Evolutionary conservation across 2,888 invertebrate species (phyloP), one percentile per base, ranked within the genome.

Genomic region (Papilio protenor): DNA sequence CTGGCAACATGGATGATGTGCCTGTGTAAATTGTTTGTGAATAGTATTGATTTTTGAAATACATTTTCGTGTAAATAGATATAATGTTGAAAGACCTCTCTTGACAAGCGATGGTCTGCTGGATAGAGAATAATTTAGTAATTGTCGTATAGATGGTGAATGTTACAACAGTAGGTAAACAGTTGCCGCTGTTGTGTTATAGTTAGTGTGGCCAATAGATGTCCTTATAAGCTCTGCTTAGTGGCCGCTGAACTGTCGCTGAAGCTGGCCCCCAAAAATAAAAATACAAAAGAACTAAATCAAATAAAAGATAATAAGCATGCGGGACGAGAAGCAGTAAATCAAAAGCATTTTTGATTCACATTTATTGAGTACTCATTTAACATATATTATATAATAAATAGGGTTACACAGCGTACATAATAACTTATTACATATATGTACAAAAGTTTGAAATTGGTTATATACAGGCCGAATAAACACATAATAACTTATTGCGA

Each of bases 321-420:
- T 92, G 94, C 94, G 85, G 94, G 94, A 89, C 93, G 92, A 92
- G 81, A 93, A 94, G 94, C 94, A 93, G 83, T 89, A 94, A 93
- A 94, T 90, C 92, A 94, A 92, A 92, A 94, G 94, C 93, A 79
- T 84, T 85, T 90, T 93, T 92, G 90, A 89, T 91, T 87, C 91
- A 94, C 91, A 91, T 94, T 94, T 94, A 93, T 93, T 94, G 89
- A 86, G 91, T 91, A 91, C 85, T 89, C 85, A 86, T 88, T 87
- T 92, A 90, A 91, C 89, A 89, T 89, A 88, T 82, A 89, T 85
- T 27, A 27, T 27, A 27, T 27, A 88, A 87, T 84, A 86, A 85
- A 69, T 88, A 86, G 85, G 91, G 55, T 61, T 61, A 61, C 61
- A 93, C 91, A 92, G 86, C 87, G 86, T 89, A 87, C 84, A 85